Base-by-base conservation (phyloP, 2,113 vertebrate species). In the Brachionichthys hirsutus region DNA sequence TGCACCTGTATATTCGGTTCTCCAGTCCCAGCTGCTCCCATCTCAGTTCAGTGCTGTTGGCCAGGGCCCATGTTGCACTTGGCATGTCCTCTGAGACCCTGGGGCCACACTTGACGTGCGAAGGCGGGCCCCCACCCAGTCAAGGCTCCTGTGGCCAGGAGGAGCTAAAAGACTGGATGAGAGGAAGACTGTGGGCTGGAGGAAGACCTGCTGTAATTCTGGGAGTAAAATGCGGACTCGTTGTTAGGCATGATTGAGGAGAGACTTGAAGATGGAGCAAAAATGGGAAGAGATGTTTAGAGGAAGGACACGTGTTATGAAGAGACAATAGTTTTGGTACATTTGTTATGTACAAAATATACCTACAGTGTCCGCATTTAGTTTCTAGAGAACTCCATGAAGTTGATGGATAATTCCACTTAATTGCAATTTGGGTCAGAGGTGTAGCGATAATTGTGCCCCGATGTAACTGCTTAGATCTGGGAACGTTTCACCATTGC, bases 11-110 rank as follows among this genome's bases (percentile, higher is more conserved):
- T 67, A 92, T 73, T 81, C 79, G 17, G 79, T 24, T 51, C 76
- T 74, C 72, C 79, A 66, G 75, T 63, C 76, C 80, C 86, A 88
- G 88, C 87, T 90, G 88, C 81, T 87, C 73, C 70, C 77, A 81
- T 77, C 78, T 82, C 75, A 7, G 80, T 74, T 84, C 77, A 44
- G 74, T 35, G 49, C 75, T 80, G 71, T 87, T 90, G 89, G 87
- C 86, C 14, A 18, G 20, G 68, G 81, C 81, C 85, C 76, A 82
- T 92, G 87, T 90, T 90, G 85, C 88, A 88, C 89, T 92, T 92
- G 90, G 90, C 90, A 90, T 89, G 81, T 88, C 85, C 88, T 90
- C 82, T 76, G 82, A 88, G 87, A 81, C 81, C 86, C 87, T 67
- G 84, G 84, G 87, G 87, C 82, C 83, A 83, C 69, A 80, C 87